Base-by-base conservation (phyloP, 1,140 invertebrate species). In the Hestina assimilis region DNA sequence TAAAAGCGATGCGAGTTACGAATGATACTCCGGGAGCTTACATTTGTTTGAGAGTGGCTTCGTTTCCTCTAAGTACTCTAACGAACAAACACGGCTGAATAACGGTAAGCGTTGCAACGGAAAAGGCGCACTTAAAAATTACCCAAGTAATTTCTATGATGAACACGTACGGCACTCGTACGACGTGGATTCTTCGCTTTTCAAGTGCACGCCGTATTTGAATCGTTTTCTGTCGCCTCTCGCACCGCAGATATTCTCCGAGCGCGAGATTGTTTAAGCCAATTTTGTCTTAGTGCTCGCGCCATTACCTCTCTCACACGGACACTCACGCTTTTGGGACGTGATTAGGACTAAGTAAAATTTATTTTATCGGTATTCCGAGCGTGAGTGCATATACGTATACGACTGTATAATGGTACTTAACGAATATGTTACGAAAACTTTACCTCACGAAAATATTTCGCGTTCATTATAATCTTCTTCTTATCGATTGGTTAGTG, bases 101-200 rank as follows among this genome's bases (percentile, higher is more conserved):
- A 78, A 77, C 74, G 63, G 70, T 67, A 64, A 80, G 81, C 75
- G 79, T 70, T 82, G 78, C 83, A 85, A 72, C 76, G 72, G 59
- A 72, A 75, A 83, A 77, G 72, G 72, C 69, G 72, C 69, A 79
- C 79, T 84, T 87, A 86, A 87, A 86, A 87, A 86, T 86, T 84
- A 79, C 66, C 63, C 64, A 62, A 61, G 61, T 78, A 77, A 81
- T 85, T 84, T 70, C 72, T 86, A 87, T 87, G 79, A 84, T 65
- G 75, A 84, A 75, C 84, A 87, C 83, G 83, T 86, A 76, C 72
- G 54, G 21, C 43, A 17, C 42, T 54, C 53, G 51, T 56, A 59
- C 26, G 59, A 19, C 40, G 54, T 28, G 48, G 68, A 66, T 68
- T 66, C 57, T 64, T 65, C 42, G 56, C 52, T 47, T 52, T 59